Conservation (phyloP, 1,140 invertebrate species). For the Pseudobourletiella spinata region DNA sequence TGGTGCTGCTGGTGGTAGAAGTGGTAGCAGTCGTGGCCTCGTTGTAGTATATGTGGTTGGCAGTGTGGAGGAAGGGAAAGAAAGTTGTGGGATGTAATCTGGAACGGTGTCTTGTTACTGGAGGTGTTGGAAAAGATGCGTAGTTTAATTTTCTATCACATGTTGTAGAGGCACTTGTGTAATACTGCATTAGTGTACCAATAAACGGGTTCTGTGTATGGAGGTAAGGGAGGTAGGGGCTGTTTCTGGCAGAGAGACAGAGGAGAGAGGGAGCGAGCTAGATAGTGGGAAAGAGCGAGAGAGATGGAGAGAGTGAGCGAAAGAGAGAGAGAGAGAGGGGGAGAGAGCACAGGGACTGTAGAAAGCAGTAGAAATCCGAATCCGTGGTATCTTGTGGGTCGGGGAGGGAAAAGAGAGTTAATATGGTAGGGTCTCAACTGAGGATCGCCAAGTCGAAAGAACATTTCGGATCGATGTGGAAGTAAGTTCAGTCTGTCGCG, state of each 20-base stretch:
- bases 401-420: slow-evolving; percentile 10
- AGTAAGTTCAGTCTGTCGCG: slow-evolving; percentile 1
- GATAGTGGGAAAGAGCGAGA: not conserved
- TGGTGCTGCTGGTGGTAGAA: too few relatives aligned
- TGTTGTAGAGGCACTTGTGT: not conserved
- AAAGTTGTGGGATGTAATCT: slow-evolving; percentile 6
- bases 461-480: slow-evolving; percentile 3
- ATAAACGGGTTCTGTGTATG: not conserved
- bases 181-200: slow-evolving; percentile 1
- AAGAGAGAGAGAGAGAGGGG: not conserved
- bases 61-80: not conserved
- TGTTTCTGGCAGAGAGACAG: not conserved
- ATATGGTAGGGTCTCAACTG: slow-evolving; percentile 11
- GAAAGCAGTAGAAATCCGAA: slow-evolving; percentile 17
- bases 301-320: not conserved
- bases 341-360: too few relatives aligned
- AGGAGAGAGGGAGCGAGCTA: not conserved
- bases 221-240: not conserved
- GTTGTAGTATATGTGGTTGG: too few relatives aligned
- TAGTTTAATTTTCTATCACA: slow-evolving; percentile 14
- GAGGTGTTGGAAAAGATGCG: slow-evolving; percentile 6
- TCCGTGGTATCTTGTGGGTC: slow-evolving; percentile 4
- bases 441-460: not conserved
- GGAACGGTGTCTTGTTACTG: not conserved
- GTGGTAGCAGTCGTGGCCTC: too few relatives aligned